Base-by-base conservation (phyloP, 2,797 vertebrate genomes). In the Siniperca scherzeri region DNA sequence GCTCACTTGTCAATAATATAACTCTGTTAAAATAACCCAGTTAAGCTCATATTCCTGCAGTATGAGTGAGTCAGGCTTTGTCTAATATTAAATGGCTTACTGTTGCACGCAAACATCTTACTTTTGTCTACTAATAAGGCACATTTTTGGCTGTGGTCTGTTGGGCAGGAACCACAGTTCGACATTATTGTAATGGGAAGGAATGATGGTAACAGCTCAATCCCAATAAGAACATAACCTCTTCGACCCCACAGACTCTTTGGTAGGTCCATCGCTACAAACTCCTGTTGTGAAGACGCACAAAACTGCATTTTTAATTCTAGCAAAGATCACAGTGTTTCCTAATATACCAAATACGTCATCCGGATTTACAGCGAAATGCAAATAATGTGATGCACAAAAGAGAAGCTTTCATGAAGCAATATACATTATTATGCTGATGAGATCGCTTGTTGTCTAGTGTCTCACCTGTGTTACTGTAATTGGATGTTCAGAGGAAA, bases 1-100 rank as follows among this genome's bases (percentile, higher is more conserved):
- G 57, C 44, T 44, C 70, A 59, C 53, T 61, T 69, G 67, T 73
- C 62, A 73, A 79, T 77, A 67, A 19, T 25, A 3, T n/a, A 73
- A 68, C 46, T 55, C 19, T 22, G 40, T 75, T 70, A n/a, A 8
- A 55, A 25, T n/a, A 59, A 74, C 30, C 40, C 50, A 21, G 50
- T 27, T 12, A n/a, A 67, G 55, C 36, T 85, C 48, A 11, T 40
- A 11, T 30, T 70, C 5, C 69, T 48, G 19, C 36, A 16, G 44
- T 4, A 22, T 7, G 30, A 52, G 30, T 5, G 25, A 46, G 52
- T 42, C 59, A 33, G 33, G 38, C 14, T 44, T 12, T 27, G 1
- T 48, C 8, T 7, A 7, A 71, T 44, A 42, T 65, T 65, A 56
- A 61, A 53, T 12, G 7, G 2, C 19, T 33, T 25, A 10, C 25